Percentiles rank a stretch among this genome's conserved stretches.
phyloP scores from a whole-genome alignment of 2,797 vertebrate species.

The Pseudocheirus occidentalis region DNA sequence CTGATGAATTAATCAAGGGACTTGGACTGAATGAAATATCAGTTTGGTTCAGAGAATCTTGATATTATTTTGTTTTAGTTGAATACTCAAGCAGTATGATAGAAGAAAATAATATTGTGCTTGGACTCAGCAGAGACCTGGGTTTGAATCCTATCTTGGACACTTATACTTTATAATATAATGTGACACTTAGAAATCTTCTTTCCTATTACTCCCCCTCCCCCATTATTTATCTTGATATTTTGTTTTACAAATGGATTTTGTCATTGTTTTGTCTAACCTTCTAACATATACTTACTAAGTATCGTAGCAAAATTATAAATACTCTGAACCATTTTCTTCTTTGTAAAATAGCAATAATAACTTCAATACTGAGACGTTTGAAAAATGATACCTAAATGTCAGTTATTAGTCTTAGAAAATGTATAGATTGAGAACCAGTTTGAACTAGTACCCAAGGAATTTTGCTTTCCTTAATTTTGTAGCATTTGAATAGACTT shows the following conservation, averaged over 20 bases:
- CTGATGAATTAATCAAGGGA: constrained; percentile 20
- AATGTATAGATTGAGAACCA: neutral
- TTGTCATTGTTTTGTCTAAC: no score
- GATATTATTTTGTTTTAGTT: constrained; percentile 18
- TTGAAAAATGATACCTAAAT: neutral
- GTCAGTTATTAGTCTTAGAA: neutral
- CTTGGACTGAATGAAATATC: constrained; percentile 47
- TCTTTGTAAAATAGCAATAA: neutral
- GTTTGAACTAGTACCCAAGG: constrained; percentile 10
- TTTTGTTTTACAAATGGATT: no score
- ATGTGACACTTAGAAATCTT: no score
- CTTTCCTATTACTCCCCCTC: no score
- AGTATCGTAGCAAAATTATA: neutral
- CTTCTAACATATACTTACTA: neutral
- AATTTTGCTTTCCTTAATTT: constrained; percentile 26
- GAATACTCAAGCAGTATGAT: neutral
- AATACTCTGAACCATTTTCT: neutral
- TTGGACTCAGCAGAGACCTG: neutral
- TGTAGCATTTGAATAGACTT: neutral
- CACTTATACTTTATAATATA: neutral
- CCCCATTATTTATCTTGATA: no score
- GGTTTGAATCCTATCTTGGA: neutral
- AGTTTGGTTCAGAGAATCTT: neutral
- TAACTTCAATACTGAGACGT: neutral
- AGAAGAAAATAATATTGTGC: neutral